Conservation (phyloP, 2,113 vertebrate species). For the Polypterus senegalus region DNA sequence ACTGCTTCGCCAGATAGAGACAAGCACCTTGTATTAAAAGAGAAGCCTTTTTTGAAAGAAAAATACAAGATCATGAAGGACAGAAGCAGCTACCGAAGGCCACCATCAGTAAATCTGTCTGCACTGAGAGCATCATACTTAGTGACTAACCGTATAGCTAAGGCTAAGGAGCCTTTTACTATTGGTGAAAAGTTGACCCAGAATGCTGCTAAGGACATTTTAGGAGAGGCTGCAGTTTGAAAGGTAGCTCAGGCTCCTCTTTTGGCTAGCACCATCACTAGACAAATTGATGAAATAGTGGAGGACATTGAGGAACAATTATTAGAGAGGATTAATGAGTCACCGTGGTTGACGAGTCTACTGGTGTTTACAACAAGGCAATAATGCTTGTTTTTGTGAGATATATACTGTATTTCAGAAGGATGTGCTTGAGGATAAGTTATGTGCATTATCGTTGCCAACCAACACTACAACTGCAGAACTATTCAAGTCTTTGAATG, state of each 20-base stretch:
- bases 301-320: conserved; percentile 21
- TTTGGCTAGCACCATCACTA: conserved; percentile 18
- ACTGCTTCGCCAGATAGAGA: conserved; percentile 8
- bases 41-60: conserved; percentile 17
- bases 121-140: conserved; percentile 16
- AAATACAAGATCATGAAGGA: conserved; percentile 12
- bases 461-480: conserved; percentile 17
- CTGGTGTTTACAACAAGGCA: conserved; percentile 21
- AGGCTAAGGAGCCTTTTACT: conserved; percentile 21
- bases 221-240: conserved; percentile 8
- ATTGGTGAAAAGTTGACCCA: conserved; percentile 23
- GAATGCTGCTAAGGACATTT: conserved; percentile 13
- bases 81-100: conserved; percentile 18
- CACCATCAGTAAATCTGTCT: conserved; percentile 18
- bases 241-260: conserved; percentile 12
- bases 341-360: conserved; percentile 21
- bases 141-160: conserved; percentile 17
- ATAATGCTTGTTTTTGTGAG: conserved; percentile 19
- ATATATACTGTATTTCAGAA: conserved; percentile 22
- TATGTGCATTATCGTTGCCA: conserved; percentile 17
- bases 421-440: conserved; percentile 16
- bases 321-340: conserved; percentile 22
- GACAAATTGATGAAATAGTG: conserved; percentile 20
- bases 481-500: conserved; percentile 15
- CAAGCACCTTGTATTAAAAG: conserved; percentile 15